A percentile compares a stretch with the other conserved stretches of the same genome.
phyloP scores from a whole-genome alignment of 2,113 vertebrate genomes.

The Puma concolor region DNA sequence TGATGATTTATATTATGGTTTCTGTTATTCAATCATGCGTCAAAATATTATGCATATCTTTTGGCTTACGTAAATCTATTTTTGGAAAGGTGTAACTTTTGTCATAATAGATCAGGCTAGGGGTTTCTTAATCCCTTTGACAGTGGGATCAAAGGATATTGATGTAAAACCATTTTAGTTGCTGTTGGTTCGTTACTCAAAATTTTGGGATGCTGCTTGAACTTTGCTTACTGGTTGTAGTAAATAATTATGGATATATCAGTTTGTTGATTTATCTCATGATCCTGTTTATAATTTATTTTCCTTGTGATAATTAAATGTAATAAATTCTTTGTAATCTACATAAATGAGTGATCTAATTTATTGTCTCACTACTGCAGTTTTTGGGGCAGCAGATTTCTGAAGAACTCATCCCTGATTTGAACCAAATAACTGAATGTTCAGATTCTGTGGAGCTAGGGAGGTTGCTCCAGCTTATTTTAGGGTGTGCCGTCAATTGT shows the following conservation, averaged over 20 bases:
- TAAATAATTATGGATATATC: neutral
- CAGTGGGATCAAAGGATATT: neutral
- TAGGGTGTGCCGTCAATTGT: slow-evolving; percentile 98
- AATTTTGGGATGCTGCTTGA: neutral
- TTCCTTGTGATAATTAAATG: slow-evolving; percentile 6
- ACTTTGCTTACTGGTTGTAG: slow-evolving; percentile 21
- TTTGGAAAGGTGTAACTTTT: slow-evolving; percentile 4
- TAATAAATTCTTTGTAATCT: neutral
- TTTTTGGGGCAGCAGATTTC: slow-evolving; percentile 94
- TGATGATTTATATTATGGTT: neutral
- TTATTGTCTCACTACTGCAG: slow-evolving; percentile 81
- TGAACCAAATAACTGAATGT: slow-evolving; percentile 92
- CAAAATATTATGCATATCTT: neutral
- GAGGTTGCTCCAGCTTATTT: slow-evolving; percentile 95
- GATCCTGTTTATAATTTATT: slow-evolving; percentile 31
- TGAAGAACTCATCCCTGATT: slow-evolving; percentile 93
- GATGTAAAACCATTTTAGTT: neutral
- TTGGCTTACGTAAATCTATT: neutral
- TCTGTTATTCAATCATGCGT: neutral
- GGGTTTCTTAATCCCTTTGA: neutral
- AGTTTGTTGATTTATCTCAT: slow-evolving; percentile 47
- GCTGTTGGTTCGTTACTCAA: neutral
- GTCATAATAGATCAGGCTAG: neutral
- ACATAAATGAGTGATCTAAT: slow-evolving; percentile 20
- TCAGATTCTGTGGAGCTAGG: slow-evolving; percentile 91